These are phyloP conservation scores for Bucco capensis DNA, from an alignment of 2,113 vertebrate species.

Conservation along the genomic window DNA sequence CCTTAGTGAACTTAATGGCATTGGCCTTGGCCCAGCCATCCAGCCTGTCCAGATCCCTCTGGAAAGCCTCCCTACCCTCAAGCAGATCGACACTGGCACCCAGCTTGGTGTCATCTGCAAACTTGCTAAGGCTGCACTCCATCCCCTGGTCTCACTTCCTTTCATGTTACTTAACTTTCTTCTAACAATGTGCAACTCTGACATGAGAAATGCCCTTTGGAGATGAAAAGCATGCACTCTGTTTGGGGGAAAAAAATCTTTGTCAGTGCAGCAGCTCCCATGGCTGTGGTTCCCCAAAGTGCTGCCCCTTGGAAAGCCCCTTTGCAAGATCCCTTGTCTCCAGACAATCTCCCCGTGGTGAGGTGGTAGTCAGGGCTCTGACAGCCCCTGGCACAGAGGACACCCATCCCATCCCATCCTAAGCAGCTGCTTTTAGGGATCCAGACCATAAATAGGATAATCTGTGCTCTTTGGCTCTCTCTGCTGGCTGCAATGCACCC, in stretches of 20 bases:
- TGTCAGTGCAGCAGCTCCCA: background rate
- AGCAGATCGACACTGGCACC: too few relatives aligned
- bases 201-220: background rate
- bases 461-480: slow-evolving; percentile 52
- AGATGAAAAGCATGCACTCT: background rate
- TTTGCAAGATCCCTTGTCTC: background rate
- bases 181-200: background rate
- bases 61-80: too few relatives aligned
- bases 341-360: background rate
- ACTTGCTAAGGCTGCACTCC: too few relatives aligned
- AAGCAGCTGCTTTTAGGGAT: background rate
- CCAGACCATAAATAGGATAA: background rate
- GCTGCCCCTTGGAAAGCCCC: background rate
- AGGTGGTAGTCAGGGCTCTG: accelerated
- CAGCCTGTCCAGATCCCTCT: too few relatives aligned
- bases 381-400: background rate
- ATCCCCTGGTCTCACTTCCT: background rate
- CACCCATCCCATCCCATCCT: background rate
- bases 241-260: background rate
- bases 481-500: slow-evolving; percentile 47
- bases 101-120: too few relatives aligned
- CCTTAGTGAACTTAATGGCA: too few relatives aligned
- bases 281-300: accelerated
- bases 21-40: too few relatives aligned
- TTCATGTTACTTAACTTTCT: background rate